Conservation (phyloP, 2,113 vertebrate genomes). For the Cacatua alba region DNA sequence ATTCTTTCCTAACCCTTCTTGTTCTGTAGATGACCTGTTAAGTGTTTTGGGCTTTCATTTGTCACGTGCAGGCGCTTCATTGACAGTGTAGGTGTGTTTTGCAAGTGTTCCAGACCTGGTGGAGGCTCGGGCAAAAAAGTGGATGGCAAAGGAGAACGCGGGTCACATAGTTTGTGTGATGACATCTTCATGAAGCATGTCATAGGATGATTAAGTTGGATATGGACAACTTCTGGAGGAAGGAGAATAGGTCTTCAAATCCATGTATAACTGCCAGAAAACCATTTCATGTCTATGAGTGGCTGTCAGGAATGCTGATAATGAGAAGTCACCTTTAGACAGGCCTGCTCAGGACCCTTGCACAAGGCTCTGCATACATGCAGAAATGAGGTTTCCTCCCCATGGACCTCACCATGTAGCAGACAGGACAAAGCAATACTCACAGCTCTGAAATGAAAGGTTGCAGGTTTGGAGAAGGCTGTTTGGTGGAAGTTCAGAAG, state of each 20-base stretch:
- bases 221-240: neutral
- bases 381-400: neutral
- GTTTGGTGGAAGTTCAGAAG: neutral
- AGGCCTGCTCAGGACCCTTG: neutral
- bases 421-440: neutral
- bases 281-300: neutral
- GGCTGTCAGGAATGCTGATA: neutral
- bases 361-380: neutral
- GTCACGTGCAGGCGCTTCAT: neutral
- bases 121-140: neutral
- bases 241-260: neutral
- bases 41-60: neutral
- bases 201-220: neutral
- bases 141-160: neutral
- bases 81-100: neutral
- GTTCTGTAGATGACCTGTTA: neutral
- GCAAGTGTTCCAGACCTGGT: neutral
- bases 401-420: neutral
- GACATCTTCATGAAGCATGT: neutral
- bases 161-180: neutral
- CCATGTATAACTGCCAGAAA: neutral
- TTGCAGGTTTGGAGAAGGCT: neutral
- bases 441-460: neutral
- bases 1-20: neutral
- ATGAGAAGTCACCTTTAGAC: neutral